A percentile compares a stretch with the other conserved stretches of the same genome.
Evolutionary conservation across 2,113 vertebrate genomes (phyloP).

Genomic region (Catharus fuscescens): DNA sequence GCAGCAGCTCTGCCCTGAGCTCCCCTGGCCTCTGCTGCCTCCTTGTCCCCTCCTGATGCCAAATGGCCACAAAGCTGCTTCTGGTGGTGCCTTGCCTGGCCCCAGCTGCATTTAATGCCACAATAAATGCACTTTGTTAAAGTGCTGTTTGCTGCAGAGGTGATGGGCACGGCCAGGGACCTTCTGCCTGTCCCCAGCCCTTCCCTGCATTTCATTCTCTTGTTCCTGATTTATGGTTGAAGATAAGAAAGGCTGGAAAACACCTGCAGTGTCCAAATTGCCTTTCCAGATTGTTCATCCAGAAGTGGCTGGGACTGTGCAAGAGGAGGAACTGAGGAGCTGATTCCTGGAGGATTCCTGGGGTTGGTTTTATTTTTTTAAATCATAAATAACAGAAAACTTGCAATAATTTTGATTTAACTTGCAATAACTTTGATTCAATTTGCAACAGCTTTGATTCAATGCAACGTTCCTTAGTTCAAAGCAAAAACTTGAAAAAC

Average conservation of each 20-base stretch:
- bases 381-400: background rate
- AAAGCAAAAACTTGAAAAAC: background rate
- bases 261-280: background rate
- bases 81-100: fast-evolving
- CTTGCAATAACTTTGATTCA: background rate
- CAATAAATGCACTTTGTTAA: fast-evolving
- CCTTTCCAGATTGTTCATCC: background rate
- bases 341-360: background rate
- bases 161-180: background rate
- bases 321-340: background rate
- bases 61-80: background rate
- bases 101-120: too few species aligned
- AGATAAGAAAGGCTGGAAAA: background rate
- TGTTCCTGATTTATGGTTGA: background rate
- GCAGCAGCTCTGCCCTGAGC: background rate
- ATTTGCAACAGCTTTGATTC: background rate
- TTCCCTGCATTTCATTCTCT: background rate
- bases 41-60: background rate
- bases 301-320: background rate
- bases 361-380: background rate
- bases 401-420: background rate
- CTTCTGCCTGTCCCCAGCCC: background rate
- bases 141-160: background rate
- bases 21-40: background rate
- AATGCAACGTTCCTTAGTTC: background rate